Base-by-base conservation (phyloP, 2,797 vertebrate species). In the Trachurus trachurus region DNA sequence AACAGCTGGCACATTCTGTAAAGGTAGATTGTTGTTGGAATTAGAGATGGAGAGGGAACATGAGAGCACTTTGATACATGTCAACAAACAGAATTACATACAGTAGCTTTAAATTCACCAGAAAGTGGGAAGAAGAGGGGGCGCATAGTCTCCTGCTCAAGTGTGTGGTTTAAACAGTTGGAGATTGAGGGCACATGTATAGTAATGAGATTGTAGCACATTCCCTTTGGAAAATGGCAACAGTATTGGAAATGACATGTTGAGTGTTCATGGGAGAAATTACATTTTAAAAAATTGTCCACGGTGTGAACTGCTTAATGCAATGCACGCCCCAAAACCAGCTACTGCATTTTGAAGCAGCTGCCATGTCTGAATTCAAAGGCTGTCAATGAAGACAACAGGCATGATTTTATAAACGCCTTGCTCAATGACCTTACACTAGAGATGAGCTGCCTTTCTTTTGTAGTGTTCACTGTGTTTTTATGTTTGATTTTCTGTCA, bases 381-480 rank as follows among this genome's bases (percentile, higher is more conserved):
- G 57, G 60, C 64, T 82, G 62, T 78, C 78, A 54, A 47, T 9
- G 60, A 57, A 47, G 39, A 74, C 54, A 61, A 73, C 76, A 53
- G 37, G 31, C 39, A 37, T 54, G 74, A 66, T 56, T 67, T 83
- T 47, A 68, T 58, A 29, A 74, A 62, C 47, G 60, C 19, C 34
- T 49, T 58, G 66, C 54, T 61, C 21, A 7, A 8, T 72, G 62
- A 78, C 57, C 66, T 82, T 74, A 64, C 52, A 56, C 9, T 4
- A 10, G 21, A 70, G 45, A 68, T 50, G 81, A 81, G 83, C 82
- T 76, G 79, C 72, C 78, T 78, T 57, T 80, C n/a, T 64, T 68
- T 83, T 76, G 26, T 47, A 66, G 37, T 56, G 34, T 74, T 62
- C 40, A 53, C 65, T 59, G 29, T 66, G 26, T 31, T 76, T 62